A percentile compares a stretch with the other conserved stretches of the same genome.
phyloP scores from a whole-genome alignment of 1,140 invertebrate genomes.

The Drosophila willistoni region DNA sequence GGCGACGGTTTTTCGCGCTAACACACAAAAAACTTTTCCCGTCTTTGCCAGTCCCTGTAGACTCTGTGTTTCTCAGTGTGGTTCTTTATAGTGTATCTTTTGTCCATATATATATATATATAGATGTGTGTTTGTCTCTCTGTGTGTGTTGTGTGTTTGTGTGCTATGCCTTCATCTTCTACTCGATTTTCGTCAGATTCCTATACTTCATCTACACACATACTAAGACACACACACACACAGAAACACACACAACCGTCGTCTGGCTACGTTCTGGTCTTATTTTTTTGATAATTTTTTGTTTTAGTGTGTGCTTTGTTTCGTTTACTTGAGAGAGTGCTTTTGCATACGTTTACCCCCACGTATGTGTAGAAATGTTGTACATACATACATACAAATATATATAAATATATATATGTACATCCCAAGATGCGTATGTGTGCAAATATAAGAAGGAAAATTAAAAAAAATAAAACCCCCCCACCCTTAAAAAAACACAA shows the following conservation, averaged over 20 bases:
- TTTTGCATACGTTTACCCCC: slow-evolving; percentile 8
- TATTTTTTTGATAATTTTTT: slow-evolving; percentile 32
- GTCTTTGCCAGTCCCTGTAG: slow-evolving; percentile 4
- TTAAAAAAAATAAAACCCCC: neutral
- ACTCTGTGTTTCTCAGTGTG: slow-evolving; percentile 36
- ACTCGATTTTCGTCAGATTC: slow-evolving; percentile 38
- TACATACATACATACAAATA: too few relatives aligned
- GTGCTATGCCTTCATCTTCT: slow-evolving; percentile 25
- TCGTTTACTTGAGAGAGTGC: slow-evolving; percentile 4
- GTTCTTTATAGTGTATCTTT: slow-evolving; percentile 26
- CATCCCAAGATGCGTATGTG: neutral
- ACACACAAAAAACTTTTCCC: slow-evolving; percentile 46
- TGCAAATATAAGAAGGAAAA: neutral
- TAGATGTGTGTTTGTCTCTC: neutral
- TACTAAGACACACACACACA: neutral
- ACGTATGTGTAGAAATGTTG: too few relatives aligned
- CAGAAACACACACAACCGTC: neutral
- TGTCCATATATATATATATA: neutral
- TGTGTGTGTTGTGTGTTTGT: neutral
- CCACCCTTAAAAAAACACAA: neutral
- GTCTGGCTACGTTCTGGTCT: slow-evolving; percentile 3
- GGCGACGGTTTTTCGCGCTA: slow-evolving; percentile 67
- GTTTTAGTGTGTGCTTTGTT: slow-evolving; percentile 54
- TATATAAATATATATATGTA: slow-evolving; percentile 7
- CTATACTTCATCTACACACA: slow-evolving; percentile 54